Evolutionary conservation across 1,140 invertebrate genomes (phyloP).

Genomic region (Zaprionus ornatus): DNA sequence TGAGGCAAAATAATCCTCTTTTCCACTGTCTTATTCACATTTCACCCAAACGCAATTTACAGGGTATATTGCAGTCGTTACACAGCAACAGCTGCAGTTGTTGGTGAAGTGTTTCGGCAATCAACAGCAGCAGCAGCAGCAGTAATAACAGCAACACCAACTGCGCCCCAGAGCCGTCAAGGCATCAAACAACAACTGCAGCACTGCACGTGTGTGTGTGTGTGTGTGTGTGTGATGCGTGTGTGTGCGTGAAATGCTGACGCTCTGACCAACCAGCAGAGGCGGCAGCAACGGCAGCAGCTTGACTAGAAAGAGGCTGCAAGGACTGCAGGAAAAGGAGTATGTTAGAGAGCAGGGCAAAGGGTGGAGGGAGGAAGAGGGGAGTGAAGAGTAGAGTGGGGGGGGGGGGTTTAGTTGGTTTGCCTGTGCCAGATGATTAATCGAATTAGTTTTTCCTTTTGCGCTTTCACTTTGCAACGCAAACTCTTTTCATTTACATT

Average conservation of each 20-base stretch:
- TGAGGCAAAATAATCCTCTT: too few relatives aligned
- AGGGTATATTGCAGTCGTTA: neutral
- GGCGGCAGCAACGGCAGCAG: slow-evolving; percentile 1
- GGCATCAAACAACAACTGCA: slow-evolving; percentile 66
- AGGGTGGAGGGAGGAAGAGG: neutral
- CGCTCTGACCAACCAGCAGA: slow-evolving; percentile 36
- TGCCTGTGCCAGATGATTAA: slow-evolving; percentile 74
- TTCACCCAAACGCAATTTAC: neutral
- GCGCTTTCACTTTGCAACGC: slow-evolving; percentile 36
- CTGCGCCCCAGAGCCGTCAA: slow-evolving; percentile 2
- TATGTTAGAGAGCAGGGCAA: neutral
- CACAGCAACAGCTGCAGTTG: neutral
- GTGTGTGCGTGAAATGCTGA: slow-evolving; percentile 11
- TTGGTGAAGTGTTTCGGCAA: slow-evolving; percentile 39
- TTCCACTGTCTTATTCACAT: neutral
- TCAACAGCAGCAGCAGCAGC: slow-evolving; percentile 29
- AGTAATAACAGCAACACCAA: slow-evolving; percentile 29
- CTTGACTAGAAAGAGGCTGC: neutral
- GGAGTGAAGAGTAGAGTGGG: neutral
- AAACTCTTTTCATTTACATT: slow-evolving; percentile 76
- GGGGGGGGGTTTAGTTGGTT: neutral
- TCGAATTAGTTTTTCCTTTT: slow-evolving; percentile 78
- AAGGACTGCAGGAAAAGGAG: too few relatives aligned
- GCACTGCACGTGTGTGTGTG: slow-evolving; percentile 30
- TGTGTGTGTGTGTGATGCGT: slow-evolving; percentile 14